These are phyloP conservation scores for Patella ulyssiponensis DNA, from an alignment of 2,888 invertebrate genomes.

Conservation along the genomic window DNA sequence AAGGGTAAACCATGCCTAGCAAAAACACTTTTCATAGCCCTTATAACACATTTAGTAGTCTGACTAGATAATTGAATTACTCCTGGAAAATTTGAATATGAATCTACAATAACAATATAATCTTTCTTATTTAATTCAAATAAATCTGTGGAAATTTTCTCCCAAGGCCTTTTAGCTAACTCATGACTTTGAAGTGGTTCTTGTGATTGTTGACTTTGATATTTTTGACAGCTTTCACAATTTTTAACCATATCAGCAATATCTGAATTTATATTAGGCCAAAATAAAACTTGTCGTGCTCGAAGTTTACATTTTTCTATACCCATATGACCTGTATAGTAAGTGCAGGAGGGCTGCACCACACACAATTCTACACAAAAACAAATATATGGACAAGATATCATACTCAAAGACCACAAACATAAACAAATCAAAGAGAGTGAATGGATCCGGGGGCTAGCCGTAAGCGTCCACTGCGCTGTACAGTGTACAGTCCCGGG, in stretches of 20 bases:
- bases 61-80: constrained; percentile 17
- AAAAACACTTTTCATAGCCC: constrained; percentile 18
- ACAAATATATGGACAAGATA: too few species aligned
- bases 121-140: constrained; percentile 14
- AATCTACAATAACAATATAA: constrained; percentile 22
- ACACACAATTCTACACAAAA: too few species aligned
- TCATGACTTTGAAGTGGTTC: constrained; percentile 18
- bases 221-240: constrained; percentile 22
- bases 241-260: constrained; percentile 15
- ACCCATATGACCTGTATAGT: constrained; percentile 28
- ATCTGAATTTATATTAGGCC: constrained; percentile 26
- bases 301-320: constrained; percentile 22
- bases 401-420: too few species aligned
- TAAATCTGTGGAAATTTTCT: constrained; percentile 18
- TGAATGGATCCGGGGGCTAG: too few species aligned
- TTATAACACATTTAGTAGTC: background rate
- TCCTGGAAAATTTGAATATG: constrained; percentile 16
- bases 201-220: background rate
- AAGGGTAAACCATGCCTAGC: constrained; percentile 25
- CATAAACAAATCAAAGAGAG: too few species aligned
- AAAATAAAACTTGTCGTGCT: constrained; percentile 22
- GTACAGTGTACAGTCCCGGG: too few species aligned
- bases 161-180: constrained; percentile 15
- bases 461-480: too few species aligned
- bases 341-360: too few species aligned